A percentile compares a stretch with the other conserved stretches of the same genome.
These are phyloP conservation scores for Drosophila repletoides DNA, from an alignment of 1,140 invertebrate genomes.

Conservation along the genomic window DNA sequence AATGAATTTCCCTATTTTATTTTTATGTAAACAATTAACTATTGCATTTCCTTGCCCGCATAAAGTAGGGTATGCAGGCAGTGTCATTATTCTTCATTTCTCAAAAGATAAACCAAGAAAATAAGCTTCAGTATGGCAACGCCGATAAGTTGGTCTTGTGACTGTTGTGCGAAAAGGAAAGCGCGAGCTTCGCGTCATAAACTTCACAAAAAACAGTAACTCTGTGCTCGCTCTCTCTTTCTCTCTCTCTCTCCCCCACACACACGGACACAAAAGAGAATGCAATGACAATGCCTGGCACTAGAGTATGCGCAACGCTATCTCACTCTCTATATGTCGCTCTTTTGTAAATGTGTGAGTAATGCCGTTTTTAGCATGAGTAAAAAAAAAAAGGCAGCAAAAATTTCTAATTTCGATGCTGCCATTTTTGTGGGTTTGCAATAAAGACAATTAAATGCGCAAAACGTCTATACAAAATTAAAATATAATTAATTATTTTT, in stretches of 20 bases:
- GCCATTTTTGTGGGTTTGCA: constrained; percentile 51
- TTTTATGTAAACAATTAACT: background rate
- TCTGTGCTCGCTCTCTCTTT: constrained; percentile 36
- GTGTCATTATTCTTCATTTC: constrained; percentile 9
- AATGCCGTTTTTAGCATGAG: constrained; percentile 72
- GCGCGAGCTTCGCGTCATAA: constrained; percentile 59
- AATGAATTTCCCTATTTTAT: background rate
- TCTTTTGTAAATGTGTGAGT: constrained; percentile 52
- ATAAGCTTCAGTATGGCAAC: constrained; percentile 62
- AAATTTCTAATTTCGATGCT: constrained; percentile 57
- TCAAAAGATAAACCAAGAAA: constrained; percentile 25
- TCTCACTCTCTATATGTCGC: constrained; percentile 18
- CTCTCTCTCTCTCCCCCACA: constrained; percentile 22
- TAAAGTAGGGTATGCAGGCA: constrained; percentile 13
- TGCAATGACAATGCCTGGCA: constrained; percentile 35
- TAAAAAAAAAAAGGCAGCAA: constrained; percentile 38
- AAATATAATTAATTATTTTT: constrained; percentile 28
- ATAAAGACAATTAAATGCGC: constrained; percentile 43
- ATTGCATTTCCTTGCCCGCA: constrained; percentile 2
- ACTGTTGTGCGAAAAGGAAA: constrained; percentile 67
- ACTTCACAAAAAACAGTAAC: constrained; percentile 64
- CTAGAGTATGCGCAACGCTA: constrained; percentile 47
- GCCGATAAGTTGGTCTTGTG: constrained; percentile 66
- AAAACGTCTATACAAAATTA: constrained; percentile 28
- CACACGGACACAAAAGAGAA: constrained; percentile 14